Conservation (phyloP, 2,888 invertebrate species). For the Scelioninae gen. 1 region DNA sequence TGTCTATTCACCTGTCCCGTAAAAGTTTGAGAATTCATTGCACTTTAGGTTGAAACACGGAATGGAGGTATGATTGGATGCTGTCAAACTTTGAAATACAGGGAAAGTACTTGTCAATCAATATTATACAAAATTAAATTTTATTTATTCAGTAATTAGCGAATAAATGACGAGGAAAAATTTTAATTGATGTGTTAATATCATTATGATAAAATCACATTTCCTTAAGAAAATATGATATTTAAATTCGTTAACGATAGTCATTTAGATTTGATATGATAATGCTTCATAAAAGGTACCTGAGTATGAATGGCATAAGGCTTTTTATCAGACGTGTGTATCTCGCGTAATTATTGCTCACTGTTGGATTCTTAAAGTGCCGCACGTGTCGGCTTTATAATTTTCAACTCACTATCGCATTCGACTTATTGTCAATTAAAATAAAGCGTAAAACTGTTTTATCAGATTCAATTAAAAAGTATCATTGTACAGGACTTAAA, state of each 20-base stretch:
- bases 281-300: constrained; percentile 31
- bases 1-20: constrained; percentile 60
- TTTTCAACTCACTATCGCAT: neutral
- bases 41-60: constrained; percentile 48
- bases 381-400: constrained; percentile 39
- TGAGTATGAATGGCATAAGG: constrained; percentile 51
- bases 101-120: neutral
- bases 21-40: constrained; percentile 63
- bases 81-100: constrained; percentile 18
- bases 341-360: constrained; percentile 78
- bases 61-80: constrained; percentile 31
- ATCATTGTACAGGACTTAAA: too few relatives aligned
- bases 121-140: neutral
- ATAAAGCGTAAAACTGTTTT: neutral
- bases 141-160: too few relatives aligned
- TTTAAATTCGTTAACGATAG: neutral
- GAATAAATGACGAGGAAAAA: too few relatives aligned
- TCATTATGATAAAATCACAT: neutral
- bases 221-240: neutral
- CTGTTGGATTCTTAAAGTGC: constrained; percentile 2
- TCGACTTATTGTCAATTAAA: neutral
- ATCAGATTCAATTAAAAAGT: neutral
- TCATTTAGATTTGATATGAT: constrained; percentile 1
- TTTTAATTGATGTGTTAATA: too few relatives aligned
- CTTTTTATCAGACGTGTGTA: constrained; percentile 75